Conservation (phyloP, 2,113 vertebrate genomes). For the Vulpes lagopus region DNA sequence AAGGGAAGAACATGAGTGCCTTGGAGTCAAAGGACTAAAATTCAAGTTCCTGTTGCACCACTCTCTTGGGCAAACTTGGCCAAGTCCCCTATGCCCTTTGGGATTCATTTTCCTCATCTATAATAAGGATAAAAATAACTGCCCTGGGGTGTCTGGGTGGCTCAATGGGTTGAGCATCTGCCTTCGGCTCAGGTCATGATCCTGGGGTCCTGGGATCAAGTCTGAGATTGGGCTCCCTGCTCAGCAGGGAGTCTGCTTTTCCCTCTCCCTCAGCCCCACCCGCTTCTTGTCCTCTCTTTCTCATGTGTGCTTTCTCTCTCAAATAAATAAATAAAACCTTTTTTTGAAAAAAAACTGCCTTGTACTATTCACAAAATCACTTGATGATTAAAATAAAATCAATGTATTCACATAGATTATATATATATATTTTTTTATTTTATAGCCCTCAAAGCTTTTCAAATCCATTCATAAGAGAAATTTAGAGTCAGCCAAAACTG, state of each 20-base stretch:
- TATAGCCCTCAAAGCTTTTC: not conserved
- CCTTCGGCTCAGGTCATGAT: too few species aligned
- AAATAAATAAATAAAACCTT: too few species aligned
- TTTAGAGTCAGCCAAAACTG: not conserved
- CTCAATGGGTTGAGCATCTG: too few species aligned
- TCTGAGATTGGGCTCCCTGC: too few species aligned
- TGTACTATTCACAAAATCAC: not conserved
- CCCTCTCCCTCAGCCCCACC: too few species aligned
- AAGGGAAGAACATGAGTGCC: not conserved
- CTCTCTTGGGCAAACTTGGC: not conserved
- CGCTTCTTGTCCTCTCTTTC: too few species aligned
- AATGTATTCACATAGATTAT: not conserved
- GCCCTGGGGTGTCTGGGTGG: not conserved
- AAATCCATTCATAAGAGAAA: constrained; percentile 27
- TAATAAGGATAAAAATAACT: constrained; percentile 4
- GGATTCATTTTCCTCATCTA: not conserved
- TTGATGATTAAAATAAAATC: constrained; percentile 53
- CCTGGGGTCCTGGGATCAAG: too few species aligned
- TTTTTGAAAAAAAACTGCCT: not conserved
- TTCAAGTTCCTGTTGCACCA: not conserved
- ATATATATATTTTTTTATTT: not conserved
- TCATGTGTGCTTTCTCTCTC: too few species aligned
- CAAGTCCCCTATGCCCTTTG: not conserved
- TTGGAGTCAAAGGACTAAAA: not conserved
- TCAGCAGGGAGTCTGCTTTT: too few species aligned